Percentiles rank a stretch among this genome's conserved stretches.
Evolutionary conservation across 2,888 invertebrate genomes (phyloP).

Genomic region (Ophion slaviceki): DNA sequence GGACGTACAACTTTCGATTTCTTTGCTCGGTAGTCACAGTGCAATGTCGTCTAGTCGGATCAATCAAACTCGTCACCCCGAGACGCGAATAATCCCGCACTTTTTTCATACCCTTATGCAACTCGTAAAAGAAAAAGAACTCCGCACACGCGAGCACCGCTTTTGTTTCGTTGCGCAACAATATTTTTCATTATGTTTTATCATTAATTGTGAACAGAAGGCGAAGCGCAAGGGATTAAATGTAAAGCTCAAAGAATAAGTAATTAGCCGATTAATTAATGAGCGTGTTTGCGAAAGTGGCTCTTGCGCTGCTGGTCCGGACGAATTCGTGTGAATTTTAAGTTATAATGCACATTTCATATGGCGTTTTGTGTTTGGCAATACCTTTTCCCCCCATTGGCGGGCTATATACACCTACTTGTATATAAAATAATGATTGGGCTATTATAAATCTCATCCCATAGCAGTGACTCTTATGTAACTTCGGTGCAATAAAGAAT

Average conservation of each 20-base stretch:
- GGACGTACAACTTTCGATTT: slow-evolving; percentile 54
- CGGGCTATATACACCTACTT: not conserved
- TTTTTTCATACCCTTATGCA: slow-evolving; percentile 17
- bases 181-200: slow-evolving; percentile 4
- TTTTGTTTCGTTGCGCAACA: not conserved
- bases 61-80: slow-evolving; percentile 38
- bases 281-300: not conserved
- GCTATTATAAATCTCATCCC: not conserved
- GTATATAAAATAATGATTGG: not conserved
- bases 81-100: slow-evolving; percentile 5
- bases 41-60: slow-evolving; percentile 28
- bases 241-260: not conserved
- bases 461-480: no score
- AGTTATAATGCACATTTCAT: not conserved
- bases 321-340: not conserved
- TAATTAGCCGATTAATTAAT: not conserved
- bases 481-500: no score
- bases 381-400: not conserved
- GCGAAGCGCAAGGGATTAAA: not conserved
- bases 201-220: not conserved
- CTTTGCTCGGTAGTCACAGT: slow-evolving; percentile 16
- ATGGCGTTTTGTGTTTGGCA: not conserved
- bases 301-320: not conserved
- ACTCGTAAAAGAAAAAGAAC: slow-evolving; percentile 12
- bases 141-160: slow-evolving; percentile 4